Percentiles rank a stretch among this genome's conserved stretches.
Conservation (phyloP, 1,140 invertebrate genomes). For the Drosophila santomea region DNA sequence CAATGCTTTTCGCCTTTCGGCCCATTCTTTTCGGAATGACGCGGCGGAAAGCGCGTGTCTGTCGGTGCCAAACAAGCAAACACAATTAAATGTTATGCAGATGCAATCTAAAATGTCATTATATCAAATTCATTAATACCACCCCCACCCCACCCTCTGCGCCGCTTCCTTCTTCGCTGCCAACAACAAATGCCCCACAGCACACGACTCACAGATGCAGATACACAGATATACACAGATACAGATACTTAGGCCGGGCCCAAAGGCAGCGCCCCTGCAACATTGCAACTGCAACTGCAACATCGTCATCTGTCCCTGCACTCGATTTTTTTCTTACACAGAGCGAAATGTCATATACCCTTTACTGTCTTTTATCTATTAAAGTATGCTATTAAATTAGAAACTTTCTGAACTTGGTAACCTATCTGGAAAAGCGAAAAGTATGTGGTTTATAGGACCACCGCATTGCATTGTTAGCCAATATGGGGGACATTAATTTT, state of each 20-base stretch:
- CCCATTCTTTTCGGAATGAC: conserved; percentile 68
- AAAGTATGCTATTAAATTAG: neutral
- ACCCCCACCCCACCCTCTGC: conserved; percentile 4
- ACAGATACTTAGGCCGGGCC: conserved; percentile 49
- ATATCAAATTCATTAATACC: conserved; percentile 84
- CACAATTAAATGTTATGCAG: conserved; percentile 84
- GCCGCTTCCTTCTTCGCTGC: neutral
- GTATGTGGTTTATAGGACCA: no score
- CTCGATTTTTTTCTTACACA: conserved; percentile 62
- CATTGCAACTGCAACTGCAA: conserved; percentile 60
- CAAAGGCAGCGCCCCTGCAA: conserved; percentile 68
- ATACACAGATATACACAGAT: conserved; percentile 16
- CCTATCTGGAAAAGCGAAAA: no score
- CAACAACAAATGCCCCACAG: conserved; percentile 40
- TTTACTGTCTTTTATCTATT: neutral
- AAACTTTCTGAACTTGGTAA: no score
- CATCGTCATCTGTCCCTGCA: conserved; percentile 71
- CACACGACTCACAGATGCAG: conserved; percentile 44
- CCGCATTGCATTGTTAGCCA: neutral
- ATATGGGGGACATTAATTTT: neutral
- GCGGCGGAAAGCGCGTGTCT: conserved; percentile 77
- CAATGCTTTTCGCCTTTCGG: conserved; percentile 41
- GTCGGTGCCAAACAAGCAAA: conserved; percentile 69
- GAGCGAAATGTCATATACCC: neutral
- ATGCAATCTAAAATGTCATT: conserved; percentile 84